phyloP scores from a whole-genome alignment of 2,888 invertebrate genomes.

The Aethes cnicana region DNA sequence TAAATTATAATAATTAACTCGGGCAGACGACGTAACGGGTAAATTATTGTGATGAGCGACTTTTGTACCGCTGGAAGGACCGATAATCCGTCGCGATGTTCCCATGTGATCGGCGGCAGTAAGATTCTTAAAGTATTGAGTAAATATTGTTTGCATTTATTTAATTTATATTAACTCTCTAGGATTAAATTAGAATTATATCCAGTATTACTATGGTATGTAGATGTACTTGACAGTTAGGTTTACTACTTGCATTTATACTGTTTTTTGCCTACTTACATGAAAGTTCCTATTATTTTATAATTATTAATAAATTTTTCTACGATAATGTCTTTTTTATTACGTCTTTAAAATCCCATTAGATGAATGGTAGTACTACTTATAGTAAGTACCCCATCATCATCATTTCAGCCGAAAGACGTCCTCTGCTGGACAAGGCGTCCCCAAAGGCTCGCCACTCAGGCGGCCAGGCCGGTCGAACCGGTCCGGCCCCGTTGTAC shows the following conservation, averaged over 20 bases:
- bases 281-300: slow-evolving; percentile 21
- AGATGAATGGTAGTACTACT: too few relatives aligned
- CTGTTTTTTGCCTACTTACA: too few relatives aligned
- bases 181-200: slow-evolving; percentile 25
- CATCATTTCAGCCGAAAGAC: too few relatives aligned
- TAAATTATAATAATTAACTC: slow-evolving; percentile 24
- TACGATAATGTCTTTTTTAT: too few relatives aligned
- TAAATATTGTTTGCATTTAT: slow-evolving; percentile 39
- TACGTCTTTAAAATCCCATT: too few relatives aligned
- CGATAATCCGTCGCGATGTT: slow-evolving; percentile 12
- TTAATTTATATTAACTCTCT: slow-evolving; percentile 36
- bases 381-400: too few relatives aligned
- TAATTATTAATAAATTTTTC: slow-evolving; percentile 3
- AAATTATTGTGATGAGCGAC: slow-evolving; percentile 20
- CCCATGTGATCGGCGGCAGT: slow-evolving; percentile 19
- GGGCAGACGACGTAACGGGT: slow-evolving; percentile 8
- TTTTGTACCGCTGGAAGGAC: not conserved
- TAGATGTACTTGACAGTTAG: slow-evolving; percentile 15
- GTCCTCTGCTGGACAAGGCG: too few relatives aligned
- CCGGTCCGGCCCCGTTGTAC: too few relatives aligned
- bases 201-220: slow-evolving; percentile 37
- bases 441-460: too few relatives aligned
- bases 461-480: too few relatives aligned
- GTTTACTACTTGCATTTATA: slow-evolving; percentile 26
- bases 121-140: slow-evolving; percentile 36